Evolutionary conservation across 2,113 vertebrate species (phyloP).

Genomic region (Eleginops maclovinus): DNA sequence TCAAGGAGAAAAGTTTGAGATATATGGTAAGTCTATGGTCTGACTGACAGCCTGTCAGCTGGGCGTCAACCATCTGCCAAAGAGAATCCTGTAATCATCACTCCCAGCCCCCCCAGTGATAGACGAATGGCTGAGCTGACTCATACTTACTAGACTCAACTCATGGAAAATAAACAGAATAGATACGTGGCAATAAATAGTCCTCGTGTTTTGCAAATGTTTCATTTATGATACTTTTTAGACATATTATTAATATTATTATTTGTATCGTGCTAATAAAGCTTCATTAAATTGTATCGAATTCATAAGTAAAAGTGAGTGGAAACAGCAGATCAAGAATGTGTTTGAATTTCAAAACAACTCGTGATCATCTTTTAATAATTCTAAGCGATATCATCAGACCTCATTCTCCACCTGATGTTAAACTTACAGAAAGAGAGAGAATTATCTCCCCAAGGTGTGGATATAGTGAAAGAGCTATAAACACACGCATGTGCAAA

Average conservation of each 20-base stretch:
- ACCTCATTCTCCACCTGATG: slow-evolving; percentile 3
- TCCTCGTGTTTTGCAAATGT: too few species aligned
- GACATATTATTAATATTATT: too few species aligned
- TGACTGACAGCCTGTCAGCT: slow-evolving; percentile 64
- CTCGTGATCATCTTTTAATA: background rate
- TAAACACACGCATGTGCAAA: too few species aligned
- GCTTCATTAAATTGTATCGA: too few species aligned
- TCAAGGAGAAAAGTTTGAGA: slow-evolving; percentile 45
- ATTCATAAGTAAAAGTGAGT: background rate
- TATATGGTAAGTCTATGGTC: slow-evolving; percentile 44
- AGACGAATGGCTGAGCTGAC: slow-evolving; percentile 9
- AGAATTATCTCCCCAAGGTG: too few species aligned
- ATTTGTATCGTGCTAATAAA: too few species aligned
- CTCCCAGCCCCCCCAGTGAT: slow-evolving; percentile 43
- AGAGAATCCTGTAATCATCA: slow-evolving; percentile 51
- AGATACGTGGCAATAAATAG: background rate
- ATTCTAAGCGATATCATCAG: slow-evolving; percentile 1
- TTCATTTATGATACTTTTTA: too few species aligned
- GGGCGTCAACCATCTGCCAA: slow-evolving; percentile 40
- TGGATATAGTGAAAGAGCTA: too few species aligned
- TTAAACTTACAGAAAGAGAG: slow-evolving; percentile 12
- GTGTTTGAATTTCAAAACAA: too few species aligned
- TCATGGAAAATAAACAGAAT: background rate
- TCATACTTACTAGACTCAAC: slow-evolving; percentile 4
- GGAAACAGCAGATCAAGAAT: too few species aligned